Base-by-base conservation (phyloP, 37 sponge, comb jelly and placozoan genomes). In the Spongilla lacustris region DNA sequence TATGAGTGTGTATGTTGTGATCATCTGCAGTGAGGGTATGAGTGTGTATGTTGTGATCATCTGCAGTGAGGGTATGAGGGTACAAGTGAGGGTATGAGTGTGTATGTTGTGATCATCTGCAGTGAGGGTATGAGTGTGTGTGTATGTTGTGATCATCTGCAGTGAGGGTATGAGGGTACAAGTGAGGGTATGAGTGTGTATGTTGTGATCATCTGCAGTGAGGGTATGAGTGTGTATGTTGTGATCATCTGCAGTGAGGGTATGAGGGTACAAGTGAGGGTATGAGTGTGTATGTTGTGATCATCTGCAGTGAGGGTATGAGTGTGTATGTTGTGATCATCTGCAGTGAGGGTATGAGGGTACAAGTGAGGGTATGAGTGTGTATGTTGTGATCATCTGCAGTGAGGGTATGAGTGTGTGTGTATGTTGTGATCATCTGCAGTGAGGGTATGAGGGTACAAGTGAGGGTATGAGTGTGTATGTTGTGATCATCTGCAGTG, bases 1-100 rank as follows among this genome's bases (percentile, higher is more conserved):
- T 24, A n/a, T 33, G 78, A 9, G 25, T 41, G 37, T 10, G n/a
- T 24, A 17, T 30, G 34, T 58, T 58, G 21, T 58, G 21, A 17
- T 95, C 93, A 73, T 94, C 89, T 94, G 34, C 25, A 68, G 48
- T 82, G 66, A n/a, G 21, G 14, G 58, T 58, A 17, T 17, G 58
- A 19, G 19, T 58, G 21, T 58, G 58, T 58, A 17, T 17, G 58
- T 3, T 58, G 58, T 58, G n/a, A n/a, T n/a, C n/a, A n/a, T n/a
- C n/a, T n/a, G n/a, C n/a, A n/a, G 80, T 19, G 77, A 4, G 12
- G 46, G 77, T 31, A 13, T 76, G 36, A 0, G 77, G 0, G 77
- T 76, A 48, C 25, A 37, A 9, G 77, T 31, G 77, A 9, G 77
- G 14, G 58, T 58, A 17, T 17, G 11, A 1, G 19, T 58, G 58